These are phyloP conservation scores for Menidia beryllina DNA, from an alignment of 2,113 vertebrate species.

Conservation along the genomic window DNA sequence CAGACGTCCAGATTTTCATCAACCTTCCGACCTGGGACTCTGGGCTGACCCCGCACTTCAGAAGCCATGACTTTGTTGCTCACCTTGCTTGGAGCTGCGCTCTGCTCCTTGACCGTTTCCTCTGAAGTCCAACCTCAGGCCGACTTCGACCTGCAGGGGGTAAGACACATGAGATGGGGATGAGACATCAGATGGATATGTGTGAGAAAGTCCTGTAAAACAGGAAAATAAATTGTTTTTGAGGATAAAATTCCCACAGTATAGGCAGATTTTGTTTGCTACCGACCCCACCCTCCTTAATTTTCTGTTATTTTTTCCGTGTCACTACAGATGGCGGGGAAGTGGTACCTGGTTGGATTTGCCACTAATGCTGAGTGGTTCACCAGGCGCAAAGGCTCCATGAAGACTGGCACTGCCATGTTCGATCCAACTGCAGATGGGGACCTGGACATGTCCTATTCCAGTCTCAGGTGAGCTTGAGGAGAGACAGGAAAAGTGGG, in stretches of 20 bases:
- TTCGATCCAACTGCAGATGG: slow-evolving; percentile 74
- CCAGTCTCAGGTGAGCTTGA: slow-evolving; percentile 69
- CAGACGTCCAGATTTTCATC: slow-evolving; percentile 24
- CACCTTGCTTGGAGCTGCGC: slow-evolving; percentile 58
- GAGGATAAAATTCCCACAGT: no score
- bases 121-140: slow-evolving; percentile 62
- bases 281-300: no score
- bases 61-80: slow-evolving; percentile 57
- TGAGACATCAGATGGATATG: no score
- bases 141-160: slow-evolving; percentile 83
- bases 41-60: slow-evolving; percentile 1
- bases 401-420: slow-evolving; percentile 85
- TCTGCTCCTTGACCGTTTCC: slow-evolving; percentile 43
- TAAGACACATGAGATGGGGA: slow-evolving; percentile 59
- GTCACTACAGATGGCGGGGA: slow-evolving; percentile 82
- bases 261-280: no score
- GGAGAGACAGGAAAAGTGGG: neutral
- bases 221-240: neutral
- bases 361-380: slow-evolving; percentile 87
- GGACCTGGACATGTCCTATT: slow-evolving; percentile 80
- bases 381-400: slow-evolving; percentile 63
- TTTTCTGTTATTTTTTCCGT: neutral
- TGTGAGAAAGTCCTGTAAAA: no score
- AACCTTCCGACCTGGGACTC: neutral
- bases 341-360: slow-evolving; percentile 87